Evolutionary conservation across 2,113 vertebrate species (phyloP), one percentile per base, ranked within the genome.

Genomic region (Diphyllodes magnificus): DNA sequence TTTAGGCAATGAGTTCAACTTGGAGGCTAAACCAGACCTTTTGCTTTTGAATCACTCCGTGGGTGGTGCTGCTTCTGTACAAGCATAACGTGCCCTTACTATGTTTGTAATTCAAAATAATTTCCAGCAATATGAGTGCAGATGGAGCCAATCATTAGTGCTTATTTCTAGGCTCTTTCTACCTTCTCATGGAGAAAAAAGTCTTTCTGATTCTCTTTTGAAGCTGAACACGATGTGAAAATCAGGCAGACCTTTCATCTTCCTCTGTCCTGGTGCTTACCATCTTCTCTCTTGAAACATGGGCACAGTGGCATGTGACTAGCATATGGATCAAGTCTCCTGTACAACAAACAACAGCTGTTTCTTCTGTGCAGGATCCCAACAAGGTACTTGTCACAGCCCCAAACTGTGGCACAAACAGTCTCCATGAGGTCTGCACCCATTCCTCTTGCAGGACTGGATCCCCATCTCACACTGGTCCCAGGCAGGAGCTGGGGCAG

Each of bases 311-410:
- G 21, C 31, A 3, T 4, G 15, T 11, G n/a, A 31, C n/a, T 44
- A 11, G 60, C 33, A 6, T 20, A 28, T 5, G 47, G 39, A 47
- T 57, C 2, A 6, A 44, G 44, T 25, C 16, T 30, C 27, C 21
- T 56, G 0, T 3, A 3, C 0, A 25, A 39, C 16, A 72, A n/a
- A 44, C 7, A n/a, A 33, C 11, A 24, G 33, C n/a, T 5, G 0
- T 40, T 42, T 50, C 44, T 39, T 54, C 44, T 35, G 20, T 33
- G 27, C 16, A 64, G 30, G 24, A 40, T 14, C 6, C 42, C 15
- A 28, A 21, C 30, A 61, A 50, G 19, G 4, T 24, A 9, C 42
- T 84, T 60, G 15, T 45, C 35, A 37, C 35, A 40, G 22, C 6
- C 44, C 33, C 28, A 53, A 33, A 30, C 30, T 50, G 25, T 25